A percentile compares a stretch with the other conserved stretches of the same genome.
Evolutionary conservation across 2,113 vertebrate species (phyloP).

Genomic region (Chaetura pelagica): DNA sequence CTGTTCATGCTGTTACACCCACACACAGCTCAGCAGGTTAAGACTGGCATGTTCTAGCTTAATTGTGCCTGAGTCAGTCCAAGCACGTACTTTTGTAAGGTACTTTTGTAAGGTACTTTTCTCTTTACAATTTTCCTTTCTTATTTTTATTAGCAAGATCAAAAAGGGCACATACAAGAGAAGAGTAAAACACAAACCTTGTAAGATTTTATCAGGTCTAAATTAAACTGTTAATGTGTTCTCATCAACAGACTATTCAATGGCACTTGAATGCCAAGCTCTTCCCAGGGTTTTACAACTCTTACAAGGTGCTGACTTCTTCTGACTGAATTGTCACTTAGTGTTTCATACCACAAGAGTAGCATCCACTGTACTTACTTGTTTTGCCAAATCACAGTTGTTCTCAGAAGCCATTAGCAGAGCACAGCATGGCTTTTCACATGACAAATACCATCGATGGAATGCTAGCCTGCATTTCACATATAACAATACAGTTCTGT

Average conservation of each 20-base stretch:
- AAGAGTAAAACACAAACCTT: conserved; percentile 35
- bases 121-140: conserved; percentile 30
- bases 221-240: conserved; percentile 40
- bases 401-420: background rate
- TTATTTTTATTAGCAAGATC: conserved; percentile 58
- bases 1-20: conserved; percentile 63
- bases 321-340: conserved; percentile 1
- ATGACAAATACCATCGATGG: background rate
- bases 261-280: conserved; percentile 44
- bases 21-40: conserved; percentile 59
- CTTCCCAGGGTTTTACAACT: conserved; percentile 46
- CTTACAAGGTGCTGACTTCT: conserved; percentile 45
- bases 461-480: background rate
- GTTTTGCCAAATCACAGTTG: background rate
- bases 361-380: background rate
- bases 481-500: background rate
- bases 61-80: conserved; percentile 56
- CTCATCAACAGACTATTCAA: conserved; percentile 40
- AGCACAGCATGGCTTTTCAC: background rate
- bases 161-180: conserved; percentile 25
- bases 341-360: background rate
- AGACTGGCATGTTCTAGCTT: conserved; percentile 41
- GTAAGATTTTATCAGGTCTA: conserved; percentile 39
- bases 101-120: conserved; percentile 21
- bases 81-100: conserved; percentile 51